Evolutionary conservation across 1,140 invertebrate genomes (phyloP).

Genomic region (Pseudomyrmex concolor): DNA sequence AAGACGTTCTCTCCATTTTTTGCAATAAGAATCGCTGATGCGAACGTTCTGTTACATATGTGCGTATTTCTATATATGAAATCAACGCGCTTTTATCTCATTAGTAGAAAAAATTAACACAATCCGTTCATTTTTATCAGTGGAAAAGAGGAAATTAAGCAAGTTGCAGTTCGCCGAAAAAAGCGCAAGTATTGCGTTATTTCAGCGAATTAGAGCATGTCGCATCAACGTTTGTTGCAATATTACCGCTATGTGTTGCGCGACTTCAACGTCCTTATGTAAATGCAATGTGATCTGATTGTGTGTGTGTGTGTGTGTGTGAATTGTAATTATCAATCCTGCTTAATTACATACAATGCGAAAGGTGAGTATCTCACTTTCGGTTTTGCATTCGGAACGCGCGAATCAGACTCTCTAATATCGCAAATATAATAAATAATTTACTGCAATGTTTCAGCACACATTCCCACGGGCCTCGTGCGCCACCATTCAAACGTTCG

Average conservation of each 20-base stretch:
- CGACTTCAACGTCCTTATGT: background rate
- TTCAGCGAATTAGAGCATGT: slow-evolving; percentile 16
- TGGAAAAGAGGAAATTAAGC: background rate
- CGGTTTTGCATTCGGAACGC: too few relatives aligned
- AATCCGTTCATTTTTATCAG: background rate
- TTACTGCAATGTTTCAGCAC: background rate
- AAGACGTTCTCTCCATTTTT: too few relatives aligned
- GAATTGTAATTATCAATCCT: background rate
- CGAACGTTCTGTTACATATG: too few relatives aligned
- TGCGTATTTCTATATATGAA: background rate
- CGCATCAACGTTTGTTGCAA: background rate
- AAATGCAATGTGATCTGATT: background rate
- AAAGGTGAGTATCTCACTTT: too few relatives aligned
- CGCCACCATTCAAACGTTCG: background rate
- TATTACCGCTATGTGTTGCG: background rate
- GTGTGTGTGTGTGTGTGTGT: slow-evolving; percentile 1
- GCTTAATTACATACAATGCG: background rate
- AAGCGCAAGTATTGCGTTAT: background rate
- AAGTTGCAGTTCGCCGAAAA: slow-evolving; percentile 2
- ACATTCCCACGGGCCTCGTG: too few relatives aligned
- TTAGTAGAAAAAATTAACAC: too few relatives aligned
- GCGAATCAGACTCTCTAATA: too few relatives aligned
- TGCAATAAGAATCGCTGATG: too few relatives aligned
- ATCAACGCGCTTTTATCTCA: background rate
- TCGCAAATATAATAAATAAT: background rate